Conservation (phyloP, 2,113 vertebrate genomes). For the Phalacrocorax carbo region DNA sequence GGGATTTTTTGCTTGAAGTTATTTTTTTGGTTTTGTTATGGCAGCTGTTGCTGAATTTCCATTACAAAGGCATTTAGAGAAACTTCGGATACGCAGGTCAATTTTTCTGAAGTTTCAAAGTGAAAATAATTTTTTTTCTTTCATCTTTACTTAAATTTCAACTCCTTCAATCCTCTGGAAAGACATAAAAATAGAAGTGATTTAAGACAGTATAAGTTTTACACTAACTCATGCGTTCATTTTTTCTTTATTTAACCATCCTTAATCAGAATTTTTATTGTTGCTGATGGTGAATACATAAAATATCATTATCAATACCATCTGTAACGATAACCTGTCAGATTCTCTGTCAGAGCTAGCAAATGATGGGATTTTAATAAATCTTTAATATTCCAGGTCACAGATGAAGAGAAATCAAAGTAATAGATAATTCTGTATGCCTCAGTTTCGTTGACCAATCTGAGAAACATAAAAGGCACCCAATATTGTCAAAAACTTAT, state of each 20-base stretch:
- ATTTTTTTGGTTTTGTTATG: neutral
- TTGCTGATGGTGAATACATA: neutral
- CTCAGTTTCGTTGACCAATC: neutral
- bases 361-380: neutral
- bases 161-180: neutral
- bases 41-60: neutral
- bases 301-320: neutral
- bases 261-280: neutral
- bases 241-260: neutral
- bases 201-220: neutral
- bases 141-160: neutral
- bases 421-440: neutral
- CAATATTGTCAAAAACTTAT: neutral
- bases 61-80: neutral
- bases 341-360: neutral
- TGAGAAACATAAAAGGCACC: neutral
- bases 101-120: neutral
- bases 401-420: neutral
- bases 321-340: neutral
- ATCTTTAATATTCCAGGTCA: neutral
- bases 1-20: rapidly evolving
- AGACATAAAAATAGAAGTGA: neutral
- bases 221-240: rapidly evolving
- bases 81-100: neutral
- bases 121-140: neutral